Evolutionary conservation across 2,113 vertebrate species (phyloP).

Genomic region (Myotis lucifugus): DNA sequence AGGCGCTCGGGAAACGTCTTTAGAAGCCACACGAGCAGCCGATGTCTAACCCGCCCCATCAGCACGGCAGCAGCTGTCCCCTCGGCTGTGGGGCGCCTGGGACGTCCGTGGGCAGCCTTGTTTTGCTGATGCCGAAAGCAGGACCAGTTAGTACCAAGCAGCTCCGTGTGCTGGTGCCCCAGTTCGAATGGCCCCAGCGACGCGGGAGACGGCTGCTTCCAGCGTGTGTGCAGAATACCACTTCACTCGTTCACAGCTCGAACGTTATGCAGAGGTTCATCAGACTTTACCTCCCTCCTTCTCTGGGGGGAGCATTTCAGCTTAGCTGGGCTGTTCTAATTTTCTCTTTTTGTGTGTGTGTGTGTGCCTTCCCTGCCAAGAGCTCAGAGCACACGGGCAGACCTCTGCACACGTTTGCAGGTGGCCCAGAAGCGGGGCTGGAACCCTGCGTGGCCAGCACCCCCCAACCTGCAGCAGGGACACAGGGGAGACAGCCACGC

Average conservation of each 20-base stretch:
- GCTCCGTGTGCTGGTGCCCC: not conserved
- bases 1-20: not conserved
- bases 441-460: not conserved
- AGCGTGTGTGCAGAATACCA: not conserved
- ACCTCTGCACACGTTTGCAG: not conserved
- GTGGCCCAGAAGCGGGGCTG: not conserved
- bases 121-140: not conserved
- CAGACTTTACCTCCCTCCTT: slow-evolving; percentile 66
- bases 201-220: not conserved
- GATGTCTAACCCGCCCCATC: rapidly evolving
- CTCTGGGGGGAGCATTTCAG: slow-evolving; percentile 63
- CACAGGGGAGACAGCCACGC: rapidly evolving
- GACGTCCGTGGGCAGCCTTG: rapidly evolving
- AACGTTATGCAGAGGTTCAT: slow-evolving; percentile 64
- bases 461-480: not conserved
- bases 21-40: not conserved
- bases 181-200: rapidly evolving
- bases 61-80: rapidly evolving
- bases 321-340: slow-evolving; percentile 61
- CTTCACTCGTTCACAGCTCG: slow-evolving; percentile 27
- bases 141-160: not conserved
- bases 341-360: not conserved
- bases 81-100: not conserved
- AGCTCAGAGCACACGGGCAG: not conserved
- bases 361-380: not conserved